Conservation (phyloP, 2,113 vertebrate genomes). For the Panthera uncia region DNA sequence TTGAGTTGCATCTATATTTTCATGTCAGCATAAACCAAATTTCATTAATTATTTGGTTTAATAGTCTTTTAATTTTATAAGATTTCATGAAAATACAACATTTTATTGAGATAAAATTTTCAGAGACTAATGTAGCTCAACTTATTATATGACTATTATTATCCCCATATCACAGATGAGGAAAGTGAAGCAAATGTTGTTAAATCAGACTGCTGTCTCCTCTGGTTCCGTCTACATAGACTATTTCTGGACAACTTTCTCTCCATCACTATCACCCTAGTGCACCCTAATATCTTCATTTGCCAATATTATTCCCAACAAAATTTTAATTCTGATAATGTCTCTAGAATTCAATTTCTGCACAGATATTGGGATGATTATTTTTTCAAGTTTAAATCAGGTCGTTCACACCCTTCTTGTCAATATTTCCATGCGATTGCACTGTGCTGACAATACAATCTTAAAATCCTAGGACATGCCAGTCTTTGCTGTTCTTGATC, state of each 20-base stretch:
- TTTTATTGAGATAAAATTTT: not conserved
- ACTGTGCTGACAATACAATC: not conserved
- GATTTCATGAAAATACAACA: not conserved
- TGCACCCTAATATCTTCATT: not conserved
- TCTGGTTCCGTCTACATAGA: not conserved
- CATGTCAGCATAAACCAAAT: not conserved
- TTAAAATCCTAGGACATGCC: not conserved
- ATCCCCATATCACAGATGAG: not conserved
- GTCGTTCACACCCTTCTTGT: not conserved
- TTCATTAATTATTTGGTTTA: not conserved
- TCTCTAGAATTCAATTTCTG: not conserved
- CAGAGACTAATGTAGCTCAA: not conserved
- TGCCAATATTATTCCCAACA: not conserved
- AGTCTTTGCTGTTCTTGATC: not conserved
- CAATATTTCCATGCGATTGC: not conserved
- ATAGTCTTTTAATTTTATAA: not conserved
- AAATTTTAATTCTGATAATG: not conserved
- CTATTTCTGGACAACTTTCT: not conserved
- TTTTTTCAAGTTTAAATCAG: not conserved
- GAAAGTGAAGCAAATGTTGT: not conserved
- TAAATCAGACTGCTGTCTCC: not conserved
- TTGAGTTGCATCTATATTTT: not conserved
- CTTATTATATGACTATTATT: not conserved
- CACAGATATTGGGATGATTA: not conserved
- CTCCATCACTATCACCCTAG: not conserved